Evolutionary conservation across 2,888 invertebrate species (phyloP).

Genomic region (Adelphocoris suturalis): DNA sequence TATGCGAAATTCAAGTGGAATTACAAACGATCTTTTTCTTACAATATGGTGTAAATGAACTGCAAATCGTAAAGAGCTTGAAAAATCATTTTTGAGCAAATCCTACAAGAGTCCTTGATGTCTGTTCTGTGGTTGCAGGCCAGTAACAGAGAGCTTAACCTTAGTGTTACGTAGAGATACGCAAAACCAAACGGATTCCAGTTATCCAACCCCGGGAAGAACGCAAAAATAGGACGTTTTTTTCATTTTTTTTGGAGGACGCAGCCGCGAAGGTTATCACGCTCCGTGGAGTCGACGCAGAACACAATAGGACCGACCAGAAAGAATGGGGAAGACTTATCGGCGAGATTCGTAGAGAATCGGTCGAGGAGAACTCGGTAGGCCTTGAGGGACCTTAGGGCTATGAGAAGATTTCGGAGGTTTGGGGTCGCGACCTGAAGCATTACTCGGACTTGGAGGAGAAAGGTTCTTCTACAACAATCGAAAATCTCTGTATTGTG

Average conservation of each 20-base stretch:
- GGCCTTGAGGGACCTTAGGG: not conserved
- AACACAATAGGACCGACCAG: slow-evolving; percentile 12
- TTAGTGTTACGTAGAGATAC: no score
- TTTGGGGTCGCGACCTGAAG: not conserved
- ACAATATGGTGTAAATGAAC: no score
- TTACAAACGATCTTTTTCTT: no score
- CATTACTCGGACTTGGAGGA: no score
- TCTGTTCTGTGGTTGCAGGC: no score
- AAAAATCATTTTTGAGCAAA: no score
- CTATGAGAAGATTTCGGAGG: not conserved
- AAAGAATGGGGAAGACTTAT: slow-evolving; percentile 13
- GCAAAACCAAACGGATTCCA: not conserved
- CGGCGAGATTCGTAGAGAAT: slow-evolving; percentile 28
- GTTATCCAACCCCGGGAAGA: not conserved
- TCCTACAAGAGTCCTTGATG: no score
- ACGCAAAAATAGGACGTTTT: not conserved
- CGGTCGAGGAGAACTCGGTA: not conserved
- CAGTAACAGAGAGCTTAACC: no score
- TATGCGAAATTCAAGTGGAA: no score
- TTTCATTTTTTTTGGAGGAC: not conserved
- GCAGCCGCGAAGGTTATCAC: slow-evolving; percentile 10
- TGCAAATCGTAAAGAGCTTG: no score
- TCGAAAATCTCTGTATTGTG: no score
- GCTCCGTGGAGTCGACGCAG: not conserved
- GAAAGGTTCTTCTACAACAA: no score